A percentile compares a stretch with the other conserved stretches of the same genome.
Conservation (phyloP, 2,888 invertebrate genomes). For the Parascotia fuliginaria region DNA sequence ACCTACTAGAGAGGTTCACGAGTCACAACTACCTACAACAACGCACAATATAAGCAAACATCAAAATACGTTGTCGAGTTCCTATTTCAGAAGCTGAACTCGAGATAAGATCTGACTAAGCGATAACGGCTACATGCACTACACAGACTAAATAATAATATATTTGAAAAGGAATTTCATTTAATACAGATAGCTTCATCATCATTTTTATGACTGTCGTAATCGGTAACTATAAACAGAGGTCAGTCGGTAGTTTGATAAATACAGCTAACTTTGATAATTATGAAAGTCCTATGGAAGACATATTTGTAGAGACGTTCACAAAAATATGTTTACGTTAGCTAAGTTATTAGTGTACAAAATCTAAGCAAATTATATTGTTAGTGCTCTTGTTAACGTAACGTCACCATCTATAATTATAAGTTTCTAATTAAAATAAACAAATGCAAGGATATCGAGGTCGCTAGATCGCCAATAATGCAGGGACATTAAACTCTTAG, state of each 20-base stretch:
- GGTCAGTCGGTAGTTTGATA: conserved; percentile 8
- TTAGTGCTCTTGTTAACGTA: conserved; percentile 3
- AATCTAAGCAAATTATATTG: too few species aligned
- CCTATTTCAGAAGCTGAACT: background rate
- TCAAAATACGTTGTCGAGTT: background rate
- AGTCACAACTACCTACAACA: background rate
- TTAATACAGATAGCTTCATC: background rate
- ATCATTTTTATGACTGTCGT: conserved; percentile 4
- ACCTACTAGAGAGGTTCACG: background rate
- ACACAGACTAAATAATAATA: too few species aligned
- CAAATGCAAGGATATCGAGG: too few species aligned
- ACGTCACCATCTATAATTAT: too few species aligned
- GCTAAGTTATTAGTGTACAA: too few species aligned
- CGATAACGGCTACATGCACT: too few species aligned
- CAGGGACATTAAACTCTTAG: background rate
- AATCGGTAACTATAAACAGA: conserved; percentile 2
- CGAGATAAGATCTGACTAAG: background rate
- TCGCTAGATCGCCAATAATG: background rate
- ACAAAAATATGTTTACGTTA: too few species aligned
- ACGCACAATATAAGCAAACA: background rate
- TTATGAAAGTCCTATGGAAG: conserved; percentile 5
- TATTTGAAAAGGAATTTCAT: background rate
- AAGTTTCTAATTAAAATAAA: too few species aligned
- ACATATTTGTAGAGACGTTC: too few species aligned
- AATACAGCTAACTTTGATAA: conserved; percentile 3